Conservation (phyloP, 2,797 vertebrate genomes). For the Trachops cirrhosus region DNA sequence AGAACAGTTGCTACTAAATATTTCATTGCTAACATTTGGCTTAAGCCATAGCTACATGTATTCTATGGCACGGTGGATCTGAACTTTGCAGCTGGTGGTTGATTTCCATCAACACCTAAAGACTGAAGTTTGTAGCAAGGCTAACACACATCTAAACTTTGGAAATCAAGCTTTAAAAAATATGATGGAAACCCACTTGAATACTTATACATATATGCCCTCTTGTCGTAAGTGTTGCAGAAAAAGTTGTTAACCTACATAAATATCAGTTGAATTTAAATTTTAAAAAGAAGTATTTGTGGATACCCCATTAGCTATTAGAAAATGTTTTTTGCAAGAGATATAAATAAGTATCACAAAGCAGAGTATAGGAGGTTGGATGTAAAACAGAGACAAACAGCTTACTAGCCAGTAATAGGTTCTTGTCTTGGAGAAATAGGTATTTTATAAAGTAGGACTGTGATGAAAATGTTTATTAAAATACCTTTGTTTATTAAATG, state of each 20-base stretch:
- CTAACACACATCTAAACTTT: constrained; percentile 35
- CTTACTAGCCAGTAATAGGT: background rate
- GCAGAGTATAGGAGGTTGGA: background rate
- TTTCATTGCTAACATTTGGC: constrained; percentile 68
- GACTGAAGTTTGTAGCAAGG: constrained; percentile 30
- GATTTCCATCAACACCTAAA: constrained; percentile 70
- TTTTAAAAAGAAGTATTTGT: constrained; percentile 1
- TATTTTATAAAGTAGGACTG: constrained; percentile 15
- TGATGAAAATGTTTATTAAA: constrained; percentile 1
- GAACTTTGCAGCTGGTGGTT: constrained; percentile 65
- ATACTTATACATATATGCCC: background rate
- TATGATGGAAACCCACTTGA: background rate
- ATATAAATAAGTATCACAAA: constrained; percentile 16
- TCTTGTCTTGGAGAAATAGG: background rate
- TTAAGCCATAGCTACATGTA: constrained; percentile 54
- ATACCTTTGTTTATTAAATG: background rate
- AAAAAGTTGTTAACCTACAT: constrained; percentile 33
- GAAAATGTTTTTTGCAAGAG: background rate
- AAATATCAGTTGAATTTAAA: constrained; percentile 18
- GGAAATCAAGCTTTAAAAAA: constrained; percentile 51
- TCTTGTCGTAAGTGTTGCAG: constrained; percentile 19
- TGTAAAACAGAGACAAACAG: background rate
- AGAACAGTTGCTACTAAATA: constrained; percentile 76
- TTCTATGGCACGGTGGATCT: constrained; percentile 37
- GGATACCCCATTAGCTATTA: background rate